Percentiles rank a stretch among this genome's conserved stretches.
phyloP scores from a whole-genome alignment of 2,888 invertebrate species.

The Drosophila aldrichi region DNA sequence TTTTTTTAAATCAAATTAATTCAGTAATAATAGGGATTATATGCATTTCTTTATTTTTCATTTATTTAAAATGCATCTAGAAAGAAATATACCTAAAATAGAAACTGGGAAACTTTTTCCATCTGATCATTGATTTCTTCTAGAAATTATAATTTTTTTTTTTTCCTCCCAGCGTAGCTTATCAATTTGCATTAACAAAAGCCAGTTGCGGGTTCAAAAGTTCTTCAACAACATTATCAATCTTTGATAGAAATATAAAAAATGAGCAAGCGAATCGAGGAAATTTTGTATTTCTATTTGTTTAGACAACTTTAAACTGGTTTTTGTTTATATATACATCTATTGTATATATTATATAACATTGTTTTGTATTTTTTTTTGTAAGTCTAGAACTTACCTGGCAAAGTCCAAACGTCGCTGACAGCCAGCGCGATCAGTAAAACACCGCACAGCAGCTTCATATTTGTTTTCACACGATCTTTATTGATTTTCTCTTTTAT shows the following conservation, averaged over 20 bases:
- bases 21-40: no score
- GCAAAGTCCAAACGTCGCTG: slow-evolving; percentile 80
- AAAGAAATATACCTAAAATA: neutral
- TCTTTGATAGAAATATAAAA: neutral
- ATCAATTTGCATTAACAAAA: slow-evolving; percentile 58
- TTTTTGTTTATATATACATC: slow-evolving; percentile 4
- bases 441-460: slow-evolving; percentile 81
- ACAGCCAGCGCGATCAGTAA: slow-evolving; percentile 78
- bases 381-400: slow-evolving; percentile 78
- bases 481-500: slow-evolving; percentile 11
- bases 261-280: neutral
- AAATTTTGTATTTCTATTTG: slow-evolving; percentile 18
- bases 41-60: no score
- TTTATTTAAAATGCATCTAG: neutral
- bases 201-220: slow-evolving; percentile 49
- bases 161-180: slow-evolving; percentile 5
- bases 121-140: neutral
- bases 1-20: no score
- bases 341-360: neutral
- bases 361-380: neutral
- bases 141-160: neutral
- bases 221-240: slow-evolving; percentile 44
- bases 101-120: neutral
- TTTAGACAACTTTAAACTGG: slow-evolving; percentile 20
- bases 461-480: slow-evolving; percentile 54